Evolutionary conservation across 2,113 vertebrate species (phyloP).

Genomic region (Abramis brama): DNA sequence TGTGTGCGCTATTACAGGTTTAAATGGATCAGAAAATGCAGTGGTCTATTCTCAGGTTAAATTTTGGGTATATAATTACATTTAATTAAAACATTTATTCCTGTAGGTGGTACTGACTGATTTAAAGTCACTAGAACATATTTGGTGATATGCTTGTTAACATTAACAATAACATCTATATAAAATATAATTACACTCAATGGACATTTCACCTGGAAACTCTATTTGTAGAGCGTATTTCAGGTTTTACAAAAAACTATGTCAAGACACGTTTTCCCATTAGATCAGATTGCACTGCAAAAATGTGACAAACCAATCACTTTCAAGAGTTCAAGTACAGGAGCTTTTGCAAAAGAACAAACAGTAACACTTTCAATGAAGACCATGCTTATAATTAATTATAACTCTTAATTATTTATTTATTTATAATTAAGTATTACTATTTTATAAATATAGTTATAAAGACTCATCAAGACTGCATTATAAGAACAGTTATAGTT

Average conservation of each 20-base stretch:
- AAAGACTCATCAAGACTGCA: no score
- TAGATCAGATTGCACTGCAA: neutral
- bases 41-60: neutral
- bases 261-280: neutral
- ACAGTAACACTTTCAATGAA: neutral
- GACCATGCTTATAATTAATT: no score
- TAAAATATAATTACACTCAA: neutral
- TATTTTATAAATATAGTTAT: no score
- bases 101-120: neutral
- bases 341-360: neutral
- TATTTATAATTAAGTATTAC: no score
- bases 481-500: no score
- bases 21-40: neutral
- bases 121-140: neutral
- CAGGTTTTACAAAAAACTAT: neutral
- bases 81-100: neutral
- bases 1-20: neutral
- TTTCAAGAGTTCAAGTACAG: neutral
- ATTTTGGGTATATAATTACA: neutral
- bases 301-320: conserved; percentile 25
- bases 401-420: no score
- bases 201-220: neutral
- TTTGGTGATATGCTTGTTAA: neutral
- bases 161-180: neutral
- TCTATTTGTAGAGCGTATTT: neutral